Evolutionary conservation across 2,113 vertebrate genomes (phyloP).

Genomic region (Mandrillus leucophaeus): DNA sequence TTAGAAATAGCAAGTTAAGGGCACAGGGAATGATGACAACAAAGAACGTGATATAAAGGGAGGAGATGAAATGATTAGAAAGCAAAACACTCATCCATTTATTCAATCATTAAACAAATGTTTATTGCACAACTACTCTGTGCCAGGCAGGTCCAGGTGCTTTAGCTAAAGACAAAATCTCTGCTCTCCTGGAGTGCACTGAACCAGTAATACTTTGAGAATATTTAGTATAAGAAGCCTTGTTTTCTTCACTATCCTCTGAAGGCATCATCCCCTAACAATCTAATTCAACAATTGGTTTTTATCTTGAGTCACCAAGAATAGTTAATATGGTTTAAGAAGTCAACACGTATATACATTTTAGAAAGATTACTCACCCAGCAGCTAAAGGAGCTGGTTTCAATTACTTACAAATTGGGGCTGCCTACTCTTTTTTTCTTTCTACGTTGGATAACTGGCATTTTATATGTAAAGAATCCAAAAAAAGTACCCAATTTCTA

Average conservation of each 20-base stretch:
- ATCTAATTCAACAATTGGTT: not conserved
- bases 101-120: not conserved
- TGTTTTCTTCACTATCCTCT: not conserved
- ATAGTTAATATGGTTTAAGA: not conserved
- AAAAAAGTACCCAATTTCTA: not conserved
- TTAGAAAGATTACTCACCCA: not conserved
- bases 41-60: not conserved
- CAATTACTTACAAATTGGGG: not conserved
- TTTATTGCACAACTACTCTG: not conserved
- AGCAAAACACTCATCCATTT: not conserved
- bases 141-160: not conserved
- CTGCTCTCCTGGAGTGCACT: no score
- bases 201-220: not conserved
- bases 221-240: not conserved
- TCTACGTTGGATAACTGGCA: not conserved
- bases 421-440: not conserved
- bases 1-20: conserved; percentile 9
- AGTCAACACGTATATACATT: not conserved
- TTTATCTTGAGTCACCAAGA: not conserved
- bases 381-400: not conserved
- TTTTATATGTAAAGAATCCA: not conserved
- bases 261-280: not conserved
- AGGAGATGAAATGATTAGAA: not conserved
- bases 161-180: not conserved
- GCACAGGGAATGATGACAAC: not conserved